Base-by-base conservation (phyloP, 2,888 invertebrate species). In the Hydrotaea cyrtoneurina region DNA sequence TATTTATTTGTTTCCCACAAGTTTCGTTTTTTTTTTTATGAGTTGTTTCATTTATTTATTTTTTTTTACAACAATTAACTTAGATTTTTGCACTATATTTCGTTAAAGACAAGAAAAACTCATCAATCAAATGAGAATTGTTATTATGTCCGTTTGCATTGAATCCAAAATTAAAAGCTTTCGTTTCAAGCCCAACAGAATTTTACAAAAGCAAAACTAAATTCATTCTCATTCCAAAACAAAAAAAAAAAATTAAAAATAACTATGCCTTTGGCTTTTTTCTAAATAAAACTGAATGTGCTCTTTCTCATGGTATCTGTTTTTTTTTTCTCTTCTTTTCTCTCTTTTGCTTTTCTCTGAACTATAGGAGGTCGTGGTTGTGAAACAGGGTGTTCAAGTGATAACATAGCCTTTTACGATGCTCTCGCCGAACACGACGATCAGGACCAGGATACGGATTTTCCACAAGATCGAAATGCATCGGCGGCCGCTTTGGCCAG, bases 211-310 rank as follows among this genome's bases (percentile, higher is more conserved):
- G 46, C 15, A 17, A 66, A 80, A 85, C 64, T 81, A 86, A 82
- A 50, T 19, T 83, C 80, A 83, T 80, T 80, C 36, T 79, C 83
- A 83, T 79, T 77, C 77, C 77, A 50, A 83, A 79, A 71, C 55
- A 81, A 3, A 36, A 36, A 39, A 39, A 39, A 80, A 53, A 75
- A 77, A 62, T 81, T 62, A 69, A 85, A 39, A 26, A 66, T n/a
- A 19, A 13, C 39, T 46, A 69, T 95, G 96, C 96, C 96, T 95
- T 95, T 96, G 96, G 96, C 96, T 96, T 94, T 95, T 95, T 95
- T 89, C 66, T 62, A 62, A 62, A 17, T 21, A 77, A 62, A 77
- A 2, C 31, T 80, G 59, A 73, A 80, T 83, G 83, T 74, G 80
- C 85, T 85, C 80, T 85, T 83, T 79, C 85, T 82, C 84, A 84